These are phyloP conservation scores for Miniopterus natalensis DNA, from an alignment of 2,113 vertebrate genomes.

Conservation along the genomic window DNA sequence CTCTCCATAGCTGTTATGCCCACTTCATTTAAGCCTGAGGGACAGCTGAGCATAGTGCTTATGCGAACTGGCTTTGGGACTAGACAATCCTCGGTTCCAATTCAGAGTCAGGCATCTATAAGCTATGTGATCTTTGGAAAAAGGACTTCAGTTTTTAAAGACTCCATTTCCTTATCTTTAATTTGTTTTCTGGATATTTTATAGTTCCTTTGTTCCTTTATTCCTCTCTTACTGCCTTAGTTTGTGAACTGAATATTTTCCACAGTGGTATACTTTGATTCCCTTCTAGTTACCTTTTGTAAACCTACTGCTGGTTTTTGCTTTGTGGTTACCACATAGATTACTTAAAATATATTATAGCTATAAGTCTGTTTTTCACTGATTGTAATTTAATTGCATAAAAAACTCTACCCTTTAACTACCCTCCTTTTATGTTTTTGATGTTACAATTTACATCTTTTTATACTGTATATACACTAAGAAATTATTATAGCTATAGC, in stretches of 20 bases:
- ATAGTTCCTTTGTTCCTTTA: not conserved
- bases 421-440: not conserved
- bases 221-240: not conserved
- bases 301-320: not conserved
- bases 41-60: not conserved
- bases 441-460: not conserved
- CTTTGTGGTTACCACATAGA: not conserved
- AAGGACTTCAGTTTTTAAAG: conserved; percentile 6
- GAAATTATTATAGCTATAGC: not conserved
- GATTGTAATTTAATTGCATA: not conserved
- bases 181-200: not conserved
- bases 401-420: not conserved
- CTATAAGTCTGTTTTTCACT: not conserved
- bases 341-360: not conserved
- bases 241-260: not conserved
- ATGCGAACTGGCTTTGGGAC: not conserved
- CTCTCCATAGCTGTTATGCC: not conserved
- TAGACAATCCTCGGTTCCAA: not conserved
- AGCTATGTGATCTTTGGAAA: not conserved
- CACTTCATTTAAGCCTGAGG: not conserved
- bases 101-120: not conserved
- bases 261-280: not conserved
- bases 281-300: not conserved
- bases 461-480: not conserved
- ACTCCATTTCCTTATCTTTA: not conserved